Percentiles rank a stretch among this genome's conserved stretches.
These are phyloP conservation scores for Tipula unca DNA, from an alignment of 2,888 invertebrate species.

Conservation along the genomic window DNA sequence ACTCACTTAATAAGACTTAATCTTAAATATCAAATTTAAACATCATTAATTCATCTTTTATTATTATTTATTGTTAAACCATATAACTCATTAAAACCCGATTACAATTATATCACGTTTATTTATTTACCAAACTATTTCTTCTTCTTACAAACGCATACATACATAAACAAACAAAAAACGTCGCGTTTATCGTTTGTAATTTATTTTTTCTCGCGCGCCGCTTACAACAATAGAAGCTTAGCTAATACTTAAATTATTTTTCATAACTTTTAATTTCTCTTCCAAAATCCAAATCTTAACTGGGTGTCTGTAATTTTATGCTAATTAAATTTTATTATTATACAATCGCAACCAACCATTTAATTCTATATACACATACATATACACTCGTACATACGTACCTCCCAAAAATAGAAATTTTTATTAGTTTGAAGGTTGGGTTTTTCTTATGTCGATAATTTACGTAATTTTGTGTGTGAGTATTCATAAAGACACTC, in stretches of 20 bases:
- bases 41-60: not conserved
- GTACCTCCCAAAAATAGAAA: not conserved
- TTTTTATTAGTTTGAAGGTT: not conserved
- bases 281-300: not conserved
- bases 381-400: no score
- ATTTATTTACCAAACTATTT: not conserved
- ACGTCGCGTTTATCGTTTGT: not conserved
- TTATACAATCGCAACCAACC: no score
- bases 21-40: not conserved
- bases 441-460: not conserved
- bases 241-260: not conserved
- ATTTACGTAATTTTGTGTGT: not conserved
- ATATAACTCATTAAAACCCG: not conserved
- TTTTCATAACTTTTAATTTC: not conserved
- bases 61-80: not conserved
- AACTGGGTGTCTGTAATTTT: not conserved
- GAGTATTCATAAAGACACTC: not conserved
- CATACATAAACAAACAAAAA: not conserved
- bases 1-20: not conserved
- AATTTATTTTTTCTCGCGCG: not conserved
- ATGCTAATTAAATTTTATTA: no score
- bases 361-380: no score
- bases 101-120: constrained; percentile 2
- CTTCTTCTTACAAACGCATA: not conserved
- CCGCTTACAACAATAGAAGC: not conserved